Evolutionary conservation across 92 coral and sea anemone species (phyloP).

Genomic region (Pocillopora grandis): DNA sequence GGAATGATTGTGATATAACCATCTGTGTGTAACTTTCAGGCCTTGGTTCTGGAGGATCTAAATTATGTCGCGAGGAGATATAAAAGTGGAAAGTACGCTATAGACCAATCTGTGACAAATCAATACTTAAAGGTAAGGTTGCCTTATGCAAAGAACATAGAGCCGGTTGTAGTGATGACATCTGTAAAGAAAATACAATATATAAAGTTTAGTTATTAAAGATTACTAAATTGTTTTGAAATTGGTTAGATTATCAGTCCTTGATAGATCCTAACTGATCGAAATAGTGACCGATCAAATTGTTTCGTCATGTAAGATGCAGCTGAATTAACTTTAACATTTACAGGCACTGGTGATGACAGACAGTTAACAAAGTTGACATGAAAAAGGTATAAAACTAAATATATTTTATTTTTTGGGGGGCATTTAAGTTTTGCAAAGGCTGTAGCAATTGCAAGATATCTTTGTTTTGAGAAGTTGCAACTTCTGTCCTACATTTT

Average conservation of each 20-base stretch:
- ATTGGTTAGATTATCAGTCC: too few species aligned
- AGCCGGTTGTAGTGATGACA: too few species aligned
- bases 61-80: constrained; percentile 89
- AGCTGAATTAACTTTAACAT: neutral
- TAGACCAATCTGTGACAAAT: constrained; percentile 76
- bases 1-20: neutral
- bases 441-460: too few species aligned
- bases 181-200: too few species aligned
- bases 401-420: neutral
- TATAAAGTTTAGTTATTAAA: too few species aligned
- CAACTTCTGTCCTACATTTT: too few species aligned
- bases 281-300: too few species aligned
- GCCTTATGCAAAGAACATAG: neutral
- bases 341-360: constrained; percentile 85
- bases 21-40: constrained; percentile 41
- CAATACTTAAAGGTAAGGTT: constrained; percentile 79
- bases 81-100: constrained; percentile 88
- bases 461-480: too few species aligned
- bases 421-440: too few species aligned
- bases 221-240: too few species aligned
- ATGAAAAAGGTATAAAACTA: constrained; percentile 62
- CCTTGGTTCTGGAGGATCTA: constrained; percentile 86
- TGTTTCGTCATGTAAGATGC: neutral
- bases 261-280: too few species aligned
- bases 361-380: constrained; percentile 70